Evolutionary conservation across 2,888 invertebrate genomes (phyloP).

Genomic region (Plutella xylostella): DNA sequence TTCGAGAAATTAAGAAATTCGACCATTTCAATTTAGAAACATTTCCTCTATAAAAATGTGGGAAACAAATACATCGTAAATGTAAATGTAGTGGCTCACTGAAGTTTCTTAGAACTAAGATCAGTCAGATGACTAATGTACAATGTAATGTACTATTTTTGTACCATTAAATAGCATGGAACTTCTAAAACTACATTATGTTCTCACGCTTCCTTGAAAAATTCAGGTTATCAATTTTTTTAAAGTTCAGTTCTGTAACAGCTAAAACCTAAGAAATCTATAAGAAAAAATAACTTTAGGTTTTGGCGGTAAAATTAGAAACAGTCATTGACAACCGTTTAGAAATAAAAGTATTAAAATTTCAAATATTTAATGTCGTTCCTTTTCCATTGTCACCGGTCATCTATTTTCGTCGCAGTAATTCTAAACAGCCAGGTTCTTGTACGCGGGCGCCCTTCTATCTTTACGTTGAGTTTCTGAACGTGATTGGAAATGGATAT

Average conservation of each 20-base stretch:
- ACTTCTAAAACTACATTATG: too few relatives aligned
- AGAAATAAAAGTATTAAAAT: constrained; percentile 11
- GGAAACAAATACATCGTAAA: constrained; percentile 4
- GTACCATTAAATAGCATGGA: too few relatives aligned
- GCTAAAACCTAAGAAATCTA: too few relatives aligned
- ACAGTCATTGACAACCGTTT: too few relatives aligned
- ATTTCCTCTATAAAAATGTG: background rate
- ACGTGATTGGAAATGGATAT: constrained; percentile 5
- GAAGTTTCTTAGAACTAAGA: constrained; percentile 1
- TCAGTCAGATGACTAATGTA: background rate
- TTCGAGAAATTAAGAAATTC: background rate
- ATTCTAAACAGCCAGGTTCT: constrained; percentile 33
- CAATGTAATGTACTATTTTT: background rate
- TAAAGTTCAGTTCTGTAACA: too few relatives aligned
- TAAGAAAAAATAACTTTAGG: too few relatives aligned
- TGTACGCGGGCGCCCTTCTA: constrained; percentile 23
- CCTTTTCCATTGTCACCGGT: constrained; percentile 34
- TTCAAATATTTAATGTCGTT: constrained; percentile 21
- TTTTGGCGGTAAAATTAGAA: too few relatives aligned
- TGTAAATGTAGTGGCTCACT: background rate
- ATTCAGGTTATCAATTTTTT: too few relatives aligned
- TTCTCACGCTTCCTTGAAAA: too few relatives aligned
- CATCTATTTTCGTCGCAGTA: constrained; percentile 35
- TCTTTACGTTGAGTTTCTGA: constrained; percentile 1
- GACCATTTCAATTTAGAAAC: background rate